Evolutionary conservation across 1,140 invertebrate genomes (phyloP).

Genomic region (Drosophila malerkotliana): DNA sequence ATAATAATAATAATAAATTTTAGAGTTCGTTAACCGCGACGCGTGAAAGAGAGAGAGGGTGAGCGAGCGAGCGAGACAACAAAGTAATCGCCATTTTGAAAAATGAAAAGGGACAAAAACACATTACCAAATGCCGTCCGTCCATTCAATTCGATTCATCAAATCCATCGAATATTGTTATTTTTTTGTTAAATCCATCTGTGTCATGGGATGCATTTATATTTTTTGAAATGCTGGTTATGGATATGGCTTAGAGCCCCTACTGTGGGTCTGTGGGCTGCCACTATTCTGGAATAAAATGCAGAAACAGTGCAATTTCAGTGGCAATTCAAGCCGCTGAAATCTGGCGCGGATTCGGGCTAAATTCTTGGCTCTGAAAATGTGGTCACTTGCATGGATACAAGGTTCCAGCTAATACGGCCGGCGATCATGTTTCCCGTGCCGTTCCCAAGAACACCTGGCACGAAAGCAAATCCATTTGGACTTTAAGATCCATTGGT

Average conservation of each 20-base stretch:
- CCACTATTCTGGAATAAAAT: no score
- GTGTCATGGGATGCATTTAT: no score
- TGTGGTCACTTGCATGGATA: constrained; percentile 1
- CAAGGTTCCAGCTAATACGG: constrained; percentile 5
- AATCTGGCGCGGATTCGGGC: constrained; percentile 1
- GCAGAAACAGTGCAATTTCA: no score
- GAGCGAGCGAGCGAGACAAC: constrained; percentile 49
- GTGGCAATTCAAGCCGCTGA: not conserved
- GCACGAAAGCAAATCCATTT: constrained; percentile 34
- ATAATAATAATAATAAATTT: not conserved
- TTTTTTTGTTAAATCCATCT: not conserved
- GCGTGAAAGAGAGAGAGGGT: constrained; percentile 55
- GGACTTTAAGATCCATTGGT: not conserved
- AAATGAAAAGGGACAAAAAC: constrained; percentile 1
- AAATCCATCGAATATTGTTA: not conserved
- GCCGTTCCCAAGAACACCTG: constrained; percentile 5
- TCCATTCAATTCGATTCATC: not conserved
- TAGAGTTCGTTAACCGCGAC: constrained; percentile 27
- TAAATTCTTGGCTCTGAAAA: not conserved
- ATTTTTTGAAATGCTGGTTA: no score
- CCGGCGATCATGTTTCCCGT: no score
- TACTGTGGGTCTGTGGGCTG: no score
- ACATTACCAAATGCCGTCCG: not conserved
- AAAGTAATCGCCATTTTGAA: constrained; percentile 1
- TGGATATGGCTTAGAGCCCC: no score